These are phyloP conservation scores for Phaethornis superciliosus DNA, from an alignment of 2,113 vertebrate species.

Conservation along the genomic window DNA sequence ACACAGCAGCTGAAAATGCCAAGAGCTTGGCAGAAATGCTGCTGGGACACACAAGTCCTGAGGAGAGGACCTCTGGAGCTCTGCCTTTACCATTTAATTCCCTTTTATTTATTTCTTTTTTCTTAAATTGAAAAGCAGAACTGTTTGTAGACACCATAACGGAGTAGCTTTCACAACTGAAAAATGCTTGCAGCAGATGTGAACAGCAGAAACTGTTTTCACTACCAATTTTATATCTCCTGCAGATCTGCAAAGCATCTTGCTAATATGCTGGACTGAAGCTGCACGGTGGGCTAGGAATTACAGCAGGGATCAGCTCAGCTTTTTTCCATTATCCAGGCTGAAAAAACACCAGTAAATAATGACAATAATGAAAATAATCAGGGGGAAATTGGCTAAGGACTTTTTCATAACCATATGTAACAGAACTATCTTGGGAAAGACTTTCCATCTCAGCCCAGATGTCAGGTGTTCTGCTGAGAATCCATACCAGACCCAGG, in stretches of 20 bases:
- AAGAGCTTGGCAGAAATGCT: background rate
- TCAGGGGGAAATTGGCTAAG: background rate
- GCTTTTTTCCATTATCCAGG: background rate
- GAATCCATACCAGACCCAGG: background rate
- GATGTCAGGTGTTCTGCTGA: background rate
- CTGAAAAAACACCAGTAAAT: background rate
- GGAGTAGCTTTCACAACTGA: background rate
- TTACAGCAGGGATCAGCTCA: background rate
- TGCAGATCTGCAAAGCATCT: background rate
- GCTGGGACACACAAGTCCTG: background rate
- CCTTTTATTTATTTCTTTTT: no score
- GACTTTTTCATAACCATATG: background rate
- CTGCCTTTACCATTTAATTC: background rate
- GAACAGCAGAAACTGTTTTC: background rate
- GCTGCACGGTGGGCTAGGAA: background rate
- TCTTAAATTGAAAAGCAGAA: background rate
- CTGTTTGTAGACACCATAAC: background rate
- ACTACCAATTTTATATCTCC: accelerated
- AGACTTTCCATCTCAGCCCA: conserved; percentile 2
- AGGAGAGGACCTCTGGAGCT: background rate
- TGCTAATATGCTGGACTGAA: accelerated
- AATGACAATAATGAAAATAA: background rate
- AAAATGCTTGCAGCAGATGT: background rate
- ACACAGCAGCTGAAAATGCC: background rate
- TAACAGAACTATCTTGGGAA: background rate